A percentile compares a stretch with the other conserved stretches of the same genome.
phyloP scores from a whole-genome alignment of 1,140 invertebrate species.

The Medauroidea extradentata region DNA sequence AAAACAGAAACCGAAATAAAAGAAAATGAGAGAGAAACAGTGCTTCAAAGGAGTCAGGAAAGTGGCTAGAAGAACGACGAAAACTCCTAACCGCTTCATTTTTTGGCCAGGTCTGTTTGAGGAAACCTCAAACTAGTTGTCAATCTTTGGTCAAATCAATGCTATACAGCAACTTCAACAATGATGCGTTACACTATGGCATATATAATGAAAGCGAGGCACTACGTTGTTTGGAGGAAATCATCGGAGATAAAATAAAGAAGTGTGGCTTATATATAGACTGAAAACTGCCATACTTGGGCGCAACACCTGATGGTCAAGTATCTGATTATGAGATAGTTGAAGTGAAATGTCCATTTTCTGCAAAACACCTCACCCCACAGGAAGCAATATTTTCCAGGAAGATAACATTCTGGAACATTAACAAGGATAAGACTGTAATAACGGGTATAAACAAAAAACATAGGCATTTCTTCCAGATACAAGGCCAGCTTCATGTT shows the following conservation, averaged over 20 bases:
- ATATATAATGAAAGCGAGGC: slow-evolving; percentile 7
- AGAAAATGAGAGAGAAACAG: too few species aligned
- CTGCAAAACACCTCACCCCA: slow-evolving; percentile 9
- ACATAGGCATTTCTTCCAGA: slow-evolving; percentile 29
- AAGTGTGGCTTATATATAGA: slow-evolving; percentile 23
- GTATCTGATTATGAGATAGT: slow-evolving; percentile 20
- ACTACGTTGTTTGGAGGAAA: neutral
- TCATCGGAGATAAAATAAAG: slow-evolving; percentile 1
- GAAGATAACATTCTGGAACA: slow-evolving; percentile 12
- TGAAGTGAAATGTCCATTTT: slow-evolving; percentile 28
- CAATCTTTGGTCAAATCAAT: slow-evolving; percentile 21
- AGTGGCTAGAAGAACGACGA: too few species aligned
- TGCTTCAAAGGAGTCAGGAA: too few species aligned
- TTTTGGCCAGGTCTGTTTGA: slow-evolving; percentile 26
- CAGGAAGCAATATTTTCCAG: slow-evolving; percentile 7
- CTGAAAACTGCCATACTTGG: slow-evolving; percentile 16
- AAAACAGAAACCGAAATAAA: too few species aligned
- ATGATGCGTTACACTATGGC: slow-evolving; percentile 7
- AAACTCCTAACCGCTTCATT: slow-evolving; percentile 32
- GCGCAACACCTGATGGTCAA: slow-evolving; percentile 22
- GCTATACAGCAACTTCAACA: slow-evolving; percentile 7
- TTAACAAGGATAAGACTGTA: neutral
- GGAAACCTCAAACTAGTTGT: too few species aligned
- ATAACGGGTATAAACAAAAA: slow-evolving; percentile 20
- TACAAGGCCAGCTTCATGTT: slow-evolving; percentile 27